Evolutionary conservation across 92 coral and sea anemone genomes (phyloP).

Genomic region (Nematostella vectensis): DNA sequence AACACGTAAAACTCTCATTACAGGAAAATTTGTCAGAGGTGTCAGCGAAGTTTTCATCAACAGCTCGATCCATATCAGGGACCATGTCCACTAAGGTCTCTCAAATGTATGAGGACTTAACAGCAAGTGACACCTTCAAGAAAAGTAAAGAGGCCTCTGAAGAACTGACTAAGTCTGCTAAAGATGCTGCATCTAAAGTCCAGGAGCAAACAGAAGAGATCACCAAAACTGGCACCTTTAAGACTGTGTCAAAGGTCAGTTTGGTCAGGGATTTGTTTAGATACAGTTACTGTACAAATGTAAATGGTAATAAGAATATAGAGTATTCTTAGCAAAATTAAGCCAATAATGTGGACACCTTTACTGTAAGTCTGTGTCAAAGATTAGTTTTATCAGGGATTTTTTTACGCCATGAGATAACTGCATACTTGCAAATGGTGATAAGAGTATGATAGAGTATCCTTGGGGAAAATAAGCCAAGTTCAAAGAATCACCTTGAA

Average conservation of each 20-base stretch:
- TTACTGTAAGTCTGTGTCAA: too few relatives aligned
- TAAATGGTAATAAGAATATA: not conserved
- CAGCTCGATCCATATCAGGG: constrained; percentile 60
- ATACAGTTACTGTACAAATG: not conserved
- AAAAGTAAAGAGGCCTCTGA: constrained; percentile 88
- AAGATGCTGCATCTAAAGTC: constrained; percentile 90
- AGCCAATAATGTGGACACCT: too few relatives aligned
- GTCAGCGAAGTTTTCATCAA: constrained; percentile 59
- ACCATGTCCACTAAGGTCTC: constrained; percentile 67
- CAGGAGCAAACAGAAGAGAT: constrained; percentile 86
- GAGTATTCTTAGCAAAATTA: not conserved
- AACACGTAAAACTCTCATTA: too few relatives aligned
- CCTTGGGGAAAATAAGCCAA: too few relatives aligned
- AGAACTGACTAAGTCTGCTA: constrained; percentile 90
- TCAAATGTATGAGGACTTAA: constrained; percentile 82
- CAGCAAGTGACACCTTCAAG: constrained; percentile 71
- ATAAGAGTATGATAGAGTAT: too few relatives aligned
- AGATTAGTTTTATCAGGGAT: too few relatives aligned
- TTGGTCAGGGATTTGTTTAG: not conserved
- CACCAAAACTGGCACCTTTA: constrained; percentile 82
- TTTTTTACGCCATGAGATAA: too few relatives aligned
- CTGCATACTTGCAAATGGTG: too few relatives aligned
- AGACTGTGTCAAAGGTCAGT: constrained; percentile 82
- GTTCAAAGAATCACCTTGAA: too few relatives aligned
- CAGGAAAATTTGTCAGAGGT: constrained; percentile 47